These are phyloP conservation scores for Fregata magnificens DNA, from an alignment of 2,113 vertebrate species.

Conservation along the genomic window DNA sequence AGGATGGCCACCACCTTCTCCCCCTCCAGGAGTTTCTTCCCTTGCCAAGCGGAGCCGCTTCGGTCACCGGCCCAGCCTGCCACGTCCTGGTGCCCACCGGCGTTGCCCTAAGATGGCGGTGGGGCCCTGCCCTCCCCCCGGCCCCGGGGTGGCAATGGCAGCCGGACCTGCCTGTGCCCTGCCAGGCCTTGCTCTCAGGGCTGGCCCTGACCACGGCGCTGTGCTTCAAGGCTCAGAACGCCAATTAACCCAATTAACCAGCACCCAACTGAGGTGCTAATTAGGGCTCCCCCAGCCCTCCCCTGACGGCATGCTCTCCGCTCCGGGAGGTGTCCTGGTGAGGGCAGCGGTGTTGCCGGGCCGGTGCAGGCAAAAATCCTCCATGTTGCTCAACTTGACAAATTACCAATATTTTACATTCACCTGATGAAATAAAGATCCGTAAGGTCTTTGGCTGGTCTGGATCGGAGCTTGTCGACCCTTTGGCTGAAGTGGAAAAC, in stretches of 20 bases:
- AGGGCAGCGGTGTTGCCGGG: accelerated
- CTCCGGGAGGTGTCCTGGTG: accelerated
- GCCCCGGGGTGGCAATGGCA: accelerated
- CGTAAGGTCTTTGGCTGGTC: neutral
- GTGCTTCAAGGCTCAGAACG: neutral
- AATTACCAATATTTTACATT: neutral
- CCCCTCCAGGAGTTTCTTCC: neutral
- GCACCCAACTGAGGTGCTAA: neutral
- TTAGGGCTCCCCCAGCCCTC: neutral
- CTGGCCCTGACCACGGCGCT: neutral
- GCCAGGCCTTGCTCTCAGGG: neutral
- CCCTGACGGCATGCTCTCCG: neutral
- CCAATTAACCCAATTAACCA: neutral
- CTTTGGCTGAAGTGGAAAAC: neutral
- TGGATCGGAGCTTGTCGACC: neutral
- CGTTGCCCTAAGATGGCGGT: accelerated
- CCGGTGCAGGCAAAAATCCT: neutral
- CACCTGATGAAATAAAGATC: neutral
- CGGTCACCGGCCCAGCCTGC: accelerated
- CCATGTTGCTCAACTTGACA: neutral
- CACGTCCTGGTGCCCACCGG: accelerated
- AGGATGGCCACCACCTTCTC: neutral
- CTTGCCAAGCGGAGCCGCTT: too few species aligned
- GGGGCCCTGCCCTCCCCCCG: too few species aligned
- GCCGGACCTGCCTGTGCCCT: neutral